A percentile compares a stretch with the other conserved stretches of the same genome.
phyloP scores from a whole-genome alignment of 1,140 invertebrate genomes.

The Mactra quadrangularis region DNA sequence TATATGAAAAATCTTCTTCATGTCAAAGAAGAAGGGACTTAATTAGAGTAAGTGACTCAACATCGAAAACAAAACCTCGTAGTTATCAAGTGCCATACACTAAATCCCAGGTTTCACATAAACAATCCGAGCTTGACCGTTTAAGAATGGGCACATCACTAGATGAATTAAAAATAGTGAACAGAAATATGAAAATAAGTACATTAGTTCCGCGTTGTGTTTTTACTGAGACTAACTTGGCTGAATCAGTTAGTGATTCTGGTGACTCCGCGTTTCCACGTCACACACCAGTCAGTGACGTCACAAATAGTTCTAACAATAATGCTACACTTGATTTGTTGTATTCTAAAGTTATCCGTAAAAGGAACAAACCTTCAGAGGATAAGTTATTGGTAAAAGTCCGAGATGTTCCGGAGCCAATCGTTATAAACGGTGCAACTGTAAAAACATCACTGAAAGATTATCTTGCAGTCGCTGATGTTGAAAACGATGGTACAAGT shows the following conservation, averaged over 20 bases:
- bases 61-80: conserved; percentile 11
- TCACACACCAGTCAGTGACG: conserved; percentile 40
- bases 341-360: not conserved
- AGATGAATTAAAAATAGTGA: not conserved
- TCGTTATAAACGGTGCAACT: no score
- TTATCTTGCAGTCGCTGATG: conserved; percentile 35
- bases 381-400: no score
- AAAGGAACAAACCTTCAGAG: no score
- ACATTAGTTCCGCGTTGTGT: not conserved
- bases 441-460: conserved; percentile 8
- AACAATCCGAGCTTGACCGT: not conserved
- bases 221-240: not conserved
- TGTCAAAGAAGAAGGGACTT: conserved; percentile 16
- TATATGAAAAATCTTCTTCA: conserved; percentile 35
- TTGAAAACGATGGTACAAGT: conserved; percentile 43
- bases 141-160: not conserved
- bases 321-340: no score
- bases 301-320: no score
- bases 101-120: not conserved
- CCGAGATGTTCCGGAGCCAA: no score
- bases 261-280: conserved; percentile 45
- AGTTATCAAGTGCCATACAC: not conserved
- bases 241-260: conserved; percentile 31
- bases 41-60: conserved; percentile 25
- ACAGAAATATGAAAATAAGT: not conserved